phyloP scores from a whole-genome alignment of 2,113 vertebrate genomes.

The Xenopus laevis region DNA sequence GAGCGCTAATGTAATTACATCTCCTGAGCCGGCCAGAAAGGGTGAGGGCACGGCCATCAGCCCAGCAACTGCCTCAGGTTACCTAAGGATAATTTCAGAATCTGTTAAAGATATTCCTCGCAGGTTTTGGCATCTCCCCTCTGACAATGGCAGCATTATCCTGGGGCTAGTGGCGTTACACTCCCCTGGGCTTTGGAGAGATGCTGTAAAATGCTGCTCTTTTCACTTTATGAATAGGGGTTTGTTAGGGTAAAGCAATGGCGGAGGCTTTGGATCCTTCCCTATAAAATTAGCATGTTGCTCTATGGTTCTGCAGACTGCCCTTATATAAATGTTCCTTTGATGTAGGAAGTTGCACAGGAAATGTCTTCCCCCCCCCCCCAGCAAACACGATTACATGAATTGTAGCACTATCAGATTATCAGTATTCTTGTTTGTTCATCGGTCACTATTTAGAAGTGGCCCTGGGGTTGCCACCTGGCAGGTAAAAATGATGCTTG shows the following conservation, averaged over 20 bases:
- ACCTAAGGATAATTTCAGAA: conserved; percentile 60
- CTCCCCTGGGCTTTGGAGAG: conserved; percentile 50
- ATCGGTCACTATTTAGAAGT: no score
- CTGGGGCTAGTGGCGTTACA: conserved; percentile 44
- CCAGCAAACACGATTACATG: no score
- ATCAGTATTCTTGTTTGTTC: no score
- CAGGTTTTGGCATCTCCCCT: conserved; percentile 47
- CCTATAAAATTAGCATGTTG: conserved; percentile 12
- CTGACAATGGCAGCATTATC: conserved; percentile 63
- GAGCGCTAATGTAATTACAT: conserved; percentile 57
- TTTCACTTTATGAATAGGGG: conserved; percentile 48
- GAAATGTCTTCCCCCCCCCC: no score
- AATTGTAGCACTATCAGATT: no score
- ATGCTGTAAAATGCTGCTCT: conserved; percentile 48
- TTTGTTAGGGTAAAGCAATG: conserved; percentile 44
- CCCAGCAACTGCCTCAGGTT: conserved; percentile 57
- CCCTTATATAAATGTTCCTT: no score
- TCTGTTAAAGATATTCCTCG: conserved; percentile 59
- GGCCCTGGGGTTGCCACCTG: no score
- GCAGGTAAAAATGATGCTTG: no score
- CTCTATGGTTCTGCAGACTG: no score
- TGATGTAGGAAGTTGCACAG: no score
- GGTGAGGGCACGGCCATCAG: conserved; percentile 35
- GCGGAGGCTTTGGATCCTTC: conserved; percentile 41
- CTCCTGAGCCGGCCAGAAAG: conserved; percentile 53